These are phyloP conservation scores for Aphelenchoides fujianensis DNA, from an alignment of 1,140 invertebrate genomes.

Conservation along the genomic window DNA sequence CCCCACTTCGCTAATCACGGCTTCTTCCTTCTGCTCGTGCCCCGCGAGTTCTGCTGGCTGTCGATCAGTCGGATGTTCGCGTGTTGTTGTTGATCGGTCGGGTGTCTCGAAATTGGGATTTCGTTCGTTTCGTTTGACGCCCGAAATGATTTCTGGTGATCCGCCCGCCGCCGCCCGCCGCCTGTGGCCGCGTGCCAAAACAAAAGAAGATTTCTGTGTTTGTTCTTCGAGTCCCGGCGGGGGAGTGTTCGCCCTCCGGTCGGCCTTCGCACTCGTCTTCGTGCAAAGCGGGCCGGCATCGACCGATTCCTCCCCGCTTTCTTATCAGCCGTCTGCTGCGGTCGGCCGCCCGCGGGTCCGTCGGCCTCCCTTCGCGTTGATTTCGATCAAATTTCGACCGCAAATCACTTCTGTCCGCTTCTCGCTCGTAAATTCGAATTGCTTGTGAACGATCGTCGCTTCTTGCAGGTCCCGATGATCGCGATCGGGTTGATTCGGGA, in stretches of 20 bases:
- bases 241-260: background rate
- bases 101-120: no score
- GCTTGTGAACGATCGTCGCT: background rate
- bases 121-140: background rate
- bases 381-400: background rate
- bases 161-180: background rate
- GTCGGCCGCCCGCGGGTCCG: background rate
- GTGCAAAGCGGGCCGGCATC: background rate
- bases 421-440: background rate
- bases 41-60: no score
- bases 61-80: no score
- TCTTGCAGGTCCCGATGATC: constrained; percentile 6
- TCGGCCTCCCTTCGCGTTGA: background rate
- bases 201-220: background rate
- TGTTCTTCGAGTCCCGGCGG: background rate
- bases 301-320: background rate
- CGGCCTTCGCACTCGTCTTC: background rate
- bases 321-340: constrained; percentile 6
- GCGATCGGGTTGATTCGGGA: constrained; percentile 11
- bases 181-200: background rate
- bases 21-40: background rate
- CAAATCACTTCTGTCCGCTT: background rate
- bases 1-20: no score
- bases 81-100: no score
- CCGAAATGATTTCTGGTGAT: background rate